Conservation (phyloP, 1,140 invertebrate species). For the Mactra quadrangularis region DNA sequence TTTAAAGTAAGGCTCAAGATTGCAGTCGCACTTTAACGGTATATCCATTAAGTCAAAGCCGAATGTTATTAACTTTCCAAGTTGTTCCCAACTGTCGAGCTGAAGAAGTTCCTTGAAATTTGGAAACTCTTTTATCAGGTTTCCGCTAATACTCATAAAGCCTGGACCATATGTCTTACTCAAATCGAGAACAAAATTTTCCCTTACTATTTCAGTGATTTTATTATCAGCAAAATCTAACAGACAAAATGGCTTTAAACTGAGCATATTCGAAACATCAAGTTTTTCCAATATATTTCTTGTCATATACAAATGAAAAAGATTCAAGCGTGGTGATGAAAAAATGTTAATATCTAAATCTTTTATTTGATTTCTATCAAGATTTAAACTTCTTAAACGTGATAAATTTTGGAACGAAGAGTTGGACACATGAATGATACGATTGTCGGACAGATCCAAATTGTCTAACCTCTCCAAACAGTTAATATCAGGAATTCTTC, state of each 20-base stretch:
- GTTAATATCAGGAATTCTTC: neutral
- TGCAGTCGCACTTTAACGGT: constrained; percentile 1
- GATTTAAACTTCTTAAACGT: neutral
- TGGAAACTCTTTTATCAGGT: neutral
- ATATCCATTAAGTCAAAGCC: neutral
- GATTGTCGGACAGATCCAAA: constrained; percentile 1
- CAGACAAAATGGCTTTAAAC: neutral
- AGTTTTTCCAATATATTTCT: neutral
- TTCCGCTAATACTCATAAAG: neutral
- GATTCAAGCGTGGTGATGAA: neutral
- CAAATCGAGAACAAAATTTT: neutral
- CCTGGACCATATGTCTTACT: neutral
- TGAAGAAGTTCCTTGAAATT: neutral
- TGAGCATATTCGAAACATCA: neutral
- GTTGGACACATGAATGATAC: neutral
- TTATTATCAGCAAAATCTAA: neutral
- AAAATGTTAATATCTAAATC: neutral
- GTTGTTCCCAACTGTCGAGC: neutral
- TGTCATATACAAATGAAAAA: neutral
- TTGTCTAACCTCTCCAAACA: neutral
- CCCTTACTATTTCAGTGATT: neutral
- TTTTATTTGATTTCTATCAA: neutral
- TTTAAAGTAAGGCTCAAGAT: neutral
- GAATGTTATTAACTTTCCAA: neutral
- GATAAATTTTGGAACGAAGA: neutral